Evolutionary conservation across 2,113 vertebrate species (phyloP).

Genomic region (Micronisus gabar): DNA sequence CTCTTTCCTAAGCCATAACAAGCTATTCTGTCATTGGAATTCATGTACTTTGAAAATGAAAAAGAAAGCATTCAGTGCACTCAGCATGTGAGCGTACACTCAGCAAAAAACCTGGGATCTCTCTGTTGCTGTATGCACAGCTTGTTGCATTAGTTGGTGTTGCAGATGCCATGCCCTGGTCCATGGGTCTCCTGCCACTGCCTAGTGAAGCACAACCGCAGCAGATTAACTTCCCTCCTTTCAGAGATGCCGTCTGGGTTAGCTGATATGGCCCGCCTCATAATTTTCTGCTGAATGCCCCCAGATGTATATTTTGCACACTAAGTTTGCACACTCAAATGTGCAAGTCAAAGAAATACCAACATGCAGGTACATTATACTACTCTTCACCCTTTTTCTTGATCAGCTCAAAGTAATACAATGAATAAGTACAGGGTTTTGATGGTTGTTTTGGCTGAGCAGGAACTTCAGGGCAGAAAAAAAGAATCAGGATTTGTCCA

Average conservation of each 20-base stretch:
- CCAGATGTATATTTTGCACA: neutral
- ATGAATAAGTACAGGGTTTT: neutral
- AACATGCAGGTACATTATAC: neutral
- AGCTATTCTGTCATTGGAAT: neutral
- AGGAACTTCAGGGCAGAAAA: neutral
- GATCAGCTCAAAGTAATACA: neutral
- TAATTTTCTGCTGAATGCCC: neutral
- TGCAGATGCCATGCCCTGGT: neutral
- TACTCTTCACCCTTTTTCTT: neutral
- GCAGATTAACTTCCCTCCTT: neutral
- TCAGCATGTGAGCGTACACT: neutral
- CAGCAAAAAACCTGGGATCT: neutral
- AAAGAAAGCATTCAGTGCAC: neutral
- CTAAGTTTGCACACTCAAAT: neutral
- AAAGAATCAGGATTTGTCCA: neutral
- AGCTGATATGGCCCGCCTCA: neutral
- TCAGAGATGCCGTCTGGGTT: neutral
- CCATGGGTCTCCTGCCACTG: neutral
- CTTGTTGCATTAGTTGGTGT: neutral
- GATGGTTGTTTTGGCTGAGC: neutral
- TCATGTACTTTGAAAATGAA: neutral
- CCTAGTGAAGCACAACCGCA: neutral
- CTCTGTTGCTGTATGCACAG: neutral
- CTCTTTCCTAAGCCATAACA: neutral
- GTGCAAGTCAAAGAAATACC: neutral